Conservation (phyloP, 2,113 vertebrate genomes). For the Phycodurus eques region DNA sequence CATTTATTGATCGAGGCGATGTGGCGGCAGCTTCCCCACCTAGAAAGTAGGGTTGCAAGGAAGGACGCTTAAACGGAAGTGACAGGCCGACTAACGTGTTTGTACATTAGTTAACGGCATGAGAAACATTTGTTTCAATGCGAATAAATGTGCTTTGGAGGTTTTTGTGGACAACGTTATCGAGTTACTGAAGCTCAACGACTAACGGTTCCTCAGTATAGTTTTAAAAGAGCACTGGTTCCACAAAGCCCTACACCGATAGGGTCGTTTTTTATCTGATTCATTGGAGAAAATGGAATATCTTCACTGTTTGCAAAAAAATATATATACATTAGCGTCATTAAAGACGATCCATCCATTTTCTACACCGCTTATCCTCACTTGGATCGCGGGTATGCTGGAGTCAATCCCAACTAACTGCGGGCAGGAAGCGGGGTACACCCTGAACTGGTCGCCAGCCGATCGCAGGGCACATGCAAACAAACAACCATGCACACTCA, state of each 20-base stretch:
- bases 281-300: no score
- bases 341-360: no score
- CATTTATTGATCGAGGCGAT: not conserved
- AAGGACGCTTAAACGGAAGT: not conserved
- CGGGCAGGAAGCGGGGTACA: no score
- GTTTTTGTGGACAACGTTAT: not conserved
- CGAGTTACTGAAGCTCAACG: not conserved
- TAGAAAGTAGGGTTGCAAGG: not conserved
- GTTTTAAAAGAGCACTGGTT: not conserved
- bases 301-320: not conserved
- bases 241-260: not conserved
- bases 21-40: not conserved
- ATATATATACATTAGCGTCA: no score
- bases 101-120: not conserved
- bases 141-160: not conserved
- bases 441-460: no score
- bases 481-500: no score
- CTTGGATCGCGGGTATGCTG: no score
- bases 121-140: not conserved
- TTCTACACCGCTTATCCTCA: no score
- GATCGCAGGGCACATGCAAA: no score
- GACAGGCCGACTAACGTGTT: not conserved
- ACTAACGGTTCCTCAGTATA: not conserved
- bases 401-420: no score
- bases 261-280: no score